Evolutionary conservation across 2,113 vertebrate genomes (phyloP).

Genomic region (Centropus bengalensis): DNA sequence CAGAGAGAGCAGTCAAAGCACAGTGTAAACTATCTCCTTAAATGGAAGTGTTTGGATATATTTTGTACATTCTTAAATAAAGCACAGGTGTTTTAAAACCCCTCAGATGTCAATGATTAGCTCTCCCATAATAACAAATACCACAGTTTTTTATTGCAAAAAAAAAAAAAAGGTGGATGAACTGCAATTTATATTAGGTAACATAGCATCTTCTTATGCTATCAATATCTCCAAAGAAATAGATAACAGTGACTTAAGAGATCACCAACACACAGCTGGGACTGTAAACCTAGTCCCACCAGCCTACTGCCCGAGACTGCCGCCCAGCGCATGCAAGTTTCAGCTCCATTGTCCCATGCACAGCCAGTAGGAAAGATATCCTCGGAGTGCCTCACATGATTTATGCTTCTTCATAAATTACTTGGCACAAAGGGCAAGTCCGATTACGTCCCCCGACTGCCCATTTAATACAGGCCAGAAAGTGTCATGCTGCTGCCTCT

Average conservation of each 20-base stretch:
- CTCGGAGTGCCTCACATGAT: background rate
- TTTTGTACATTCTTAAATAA: background rate
- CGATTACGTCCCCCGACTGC: background rate
- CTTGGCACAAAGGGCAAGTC: background rate
- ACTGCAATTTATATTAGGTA: background rate
- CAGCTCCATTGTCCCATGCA: background rate
- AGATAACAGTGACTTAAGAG: background rate
- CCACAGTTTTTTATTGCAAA: background rate
- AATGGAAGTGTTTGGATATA: background rate
- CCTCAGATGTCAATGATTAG: background rate
- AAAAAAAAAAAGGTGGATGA: background rate
- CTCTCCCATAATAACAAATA: background rate
- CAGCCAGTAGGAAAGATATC: background rate
- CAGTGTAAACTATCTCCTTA: background rate
- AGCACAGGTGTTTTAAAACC: background rate
- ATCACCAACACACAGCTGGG: background rate
- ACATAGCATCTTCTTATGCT: background rate
- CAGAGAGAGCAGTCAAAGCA: accelerated
- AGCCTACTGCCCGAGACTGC: background rate
- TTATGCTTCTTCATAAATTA: background rate
- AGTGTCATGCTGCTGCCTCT: background rate
- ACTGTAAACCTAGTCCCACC: background rate
- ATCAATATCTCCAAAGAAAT: background rate
- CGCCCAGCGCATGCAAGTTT: background rate
- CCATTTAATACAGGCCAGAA: background rate